A percentile compares a stretch with the other conserved stretches of the same genome.
phyloP scores from a whole-genome alignment of 1,140 invertebrate species.

The Carposina sasakii region DNA sequence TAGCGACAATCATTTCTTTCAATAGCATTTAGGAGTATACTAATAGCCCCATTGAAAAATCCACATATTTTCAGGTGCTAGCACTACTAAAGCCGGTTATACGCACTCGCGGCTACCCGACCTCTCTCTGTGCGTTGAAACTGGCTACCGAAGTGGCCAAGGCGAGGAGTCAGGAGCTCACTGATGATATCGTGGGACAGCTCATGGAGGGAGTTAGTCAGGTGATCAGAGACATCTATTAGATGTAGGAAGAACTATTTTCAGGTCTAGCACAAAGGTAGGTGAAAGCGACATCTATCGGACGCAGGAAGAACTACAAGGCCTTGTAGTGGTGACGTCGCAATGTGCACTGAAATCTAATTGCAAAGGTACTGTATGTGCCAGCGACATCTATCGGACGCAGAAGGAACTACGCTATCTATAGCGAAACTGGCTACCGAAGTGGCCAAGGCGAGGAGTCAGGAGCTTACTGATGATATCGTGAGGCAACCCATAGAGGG shows the following conservation, averaged over 20 bases:
- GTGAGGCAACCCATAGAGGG: slow-evolving; percentile 90
- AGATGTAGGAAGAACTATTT: too few species aligned
- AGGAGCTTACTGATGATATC: slow-evolving; percentile 81
- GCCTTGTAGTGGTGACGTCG: too few species aligned
- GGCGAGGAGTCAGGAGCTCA: slow-evolving; percentile 77
- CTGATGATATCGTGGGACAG: slow-evolving; percentile 82
- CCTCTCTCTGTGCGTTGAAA: slow-evolving; percentile 93
- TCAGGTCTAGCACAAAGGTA: too few species aligned
- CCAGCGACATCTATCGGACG: too few species aligned
- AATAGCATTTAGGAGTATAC: too few species aligned
- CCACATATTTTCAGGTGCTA: slow-evolving; percentile 62
- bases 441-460: slow-evolving; percentile 81
- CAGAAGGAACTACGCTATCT: too few species aligned
- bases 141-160: slow-evolving; percentile 91
- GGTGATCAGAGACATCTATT: slow-evolving; percentile 63
- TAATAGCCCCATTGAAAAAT: too few species aligned
- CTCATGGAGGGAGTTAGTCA: slow-evolving; percentile 92
- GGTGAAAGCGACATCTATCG: too few species aligned
- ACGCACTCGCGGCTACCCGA: slow-evolving; percentile 86
- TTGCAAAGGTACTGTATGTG: too few species aligned
- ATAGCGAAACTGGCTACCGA: slow-evolving; percentile 95
- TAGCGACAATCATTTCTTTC: too few species aligned
- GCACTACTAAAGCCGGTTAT: slow-evolving; percentile 83
- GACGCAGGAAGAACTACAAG: too few species aligned
- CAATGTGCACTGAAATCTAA: too few species aligned